Evolutionary conservation across 1,140 invertebrate genomes (phyloP).

Genomic region (Penaeus japonicus): DNA sequence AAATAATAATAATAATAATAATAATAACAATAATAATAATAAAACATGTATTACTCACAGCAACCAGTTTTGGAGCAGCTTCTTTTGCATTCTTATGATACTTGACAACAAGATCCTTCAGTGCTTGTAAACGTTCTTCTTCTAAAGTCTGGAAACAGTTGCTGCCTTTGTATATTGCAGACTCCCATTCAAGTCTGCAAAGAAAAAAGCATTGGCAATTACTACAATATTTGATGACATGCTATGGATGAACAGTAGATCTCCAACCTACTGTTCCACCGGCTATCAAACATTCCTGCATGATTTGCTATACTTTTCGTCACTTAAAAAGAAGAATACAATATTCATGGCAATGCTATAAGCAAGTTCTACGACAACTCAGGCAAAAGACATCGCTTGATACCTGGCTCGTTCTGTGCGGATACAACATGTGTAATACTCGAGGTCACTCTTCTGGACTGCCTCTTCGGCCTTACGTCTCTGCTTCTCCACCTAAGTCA

Average conservation of each 20-base stretch:
- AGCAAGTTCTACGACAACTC: background rate
- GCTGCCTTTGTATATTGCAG: slow-evolving; percentile 80
- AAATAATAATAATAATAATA: background rate
- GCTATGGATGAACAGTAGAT: no score
- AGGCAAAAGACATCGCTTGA: background rate
- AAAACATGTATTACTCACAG: slow-evolving; percentile 59
- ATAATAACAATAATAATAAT: background rate
- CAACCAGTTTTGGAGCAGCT: slow-evolving; percentile 72
- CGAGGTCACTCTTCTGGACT: slow-evolving; percentile 88
- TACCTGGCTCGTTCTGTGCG: slow-evolving; percentile 85
- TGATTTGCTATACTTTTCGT: no score
- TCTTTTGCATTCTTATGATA: slow-evolving; percentile 82
- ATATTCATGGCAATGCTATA: background rate
- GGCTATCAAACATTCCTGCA: no score
- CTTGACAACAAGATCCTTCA: slow-evolving; percentile 79
- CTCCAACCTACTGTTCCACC: no score
- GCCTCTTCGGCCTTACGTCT: slow-evolving; percentile 89
- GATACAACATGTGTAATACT: slow-evolving; percentile 91
- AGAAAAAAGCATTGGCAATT: slow-evolving; percentile 14
- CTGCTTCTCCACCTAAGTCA: slow-evolving; percentile 80
- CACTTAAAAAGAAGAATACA: no score
- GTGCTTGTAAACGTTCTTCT: slow-evolving; percentile 83
- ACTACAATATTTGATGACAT: background rate
- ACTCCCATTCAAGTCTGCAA: slow-evolving; percentile 87
- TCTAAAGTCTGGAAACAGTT: slow-evolving; percentile 80